Evolutionary conservation across 2,113 vertebrate species (phyloP).

Genomic region (Pogonocichla stellata): DNA sequence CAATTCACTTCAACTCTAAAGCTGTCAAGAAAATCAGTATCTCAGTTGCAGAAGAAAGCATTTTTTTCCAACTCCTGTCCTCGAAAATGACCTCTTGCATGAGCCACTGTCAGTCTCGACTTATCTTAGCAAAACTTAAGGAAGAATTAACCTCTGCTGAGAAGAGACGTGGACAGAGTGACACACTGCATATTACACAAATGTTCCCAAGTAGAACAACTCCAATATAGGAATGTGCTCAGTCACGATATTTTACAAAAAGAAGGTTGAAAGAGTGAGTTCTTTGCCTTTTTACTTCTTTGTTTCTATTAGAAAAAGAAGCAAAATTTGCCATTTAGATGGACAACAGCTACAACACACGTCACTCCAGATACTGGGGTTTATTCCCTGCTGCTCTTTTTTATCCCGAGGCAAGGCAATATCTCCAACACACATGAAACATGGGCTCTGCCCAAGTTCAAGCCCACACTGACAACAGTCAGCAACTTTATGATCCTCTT

Average conservation of each 20-base stretch:
- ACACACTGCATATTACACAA: not conserved
- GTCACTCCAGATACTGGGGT: not conserved
- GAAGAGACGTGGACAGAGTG: not conserved
- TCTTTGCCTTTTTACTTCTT: not conserved
- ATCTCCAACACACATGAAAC: not conserved
- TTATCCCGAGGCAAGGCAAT: not conserved
- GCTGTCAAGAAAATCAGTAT: not conserved
- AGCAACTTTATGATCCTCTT: not conserved
- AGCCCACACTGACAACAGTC: not conserved
- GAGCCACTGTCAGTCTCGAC: accelerated
- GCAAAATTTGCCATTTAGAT: not conserved
- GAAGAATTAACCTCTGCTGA: not conserved
- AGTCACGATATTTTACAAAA: not conserved
- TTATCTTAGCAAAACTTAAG: not conserved
- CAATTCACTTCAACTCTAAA: not conserved
- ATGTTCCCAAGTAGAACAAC: not conserved
- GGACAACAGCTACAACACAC: not conserved
- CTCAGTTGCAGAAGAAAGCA: not conserved
- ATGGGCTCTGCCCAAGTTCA: not conserved
- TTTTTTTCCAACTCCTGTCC: not conserved
- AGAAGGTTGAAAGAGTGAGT: not conserved
- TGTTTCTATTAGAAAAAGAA: not conserved
- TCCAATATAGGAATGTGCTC: not conserved
- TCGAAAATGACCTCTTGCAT: not conserved
- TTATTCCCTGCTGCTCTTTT: not conserved